These are phyloP conservation scores for Ceriagrion tenellum DNA, from an alignment of 2,888 invertebrate genomes.

Conservation along the genomic window DNA sequence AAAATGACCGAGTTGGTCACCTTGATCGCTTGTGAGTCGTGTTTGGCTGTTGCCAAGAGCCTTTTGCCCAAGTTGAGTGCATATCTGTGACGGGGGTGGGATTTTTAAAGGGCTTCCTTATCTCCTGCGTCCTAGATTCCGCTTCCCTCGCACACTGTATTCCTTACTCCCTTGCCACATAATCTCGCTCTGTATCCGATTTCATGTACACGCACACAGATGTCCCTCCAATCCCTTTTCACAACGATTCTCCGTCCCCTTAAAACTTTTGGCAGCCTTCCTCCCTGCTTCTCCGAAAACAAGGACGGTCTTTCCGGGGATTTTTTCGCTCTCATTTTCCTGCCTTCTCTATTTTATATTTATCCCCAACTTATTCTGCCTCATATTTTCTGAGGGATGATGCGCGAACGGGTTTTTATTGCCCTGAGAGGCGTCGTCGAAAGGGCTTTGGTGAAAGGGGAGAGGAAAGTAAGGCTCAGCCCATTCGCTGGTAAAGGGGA, in stretches of 20 bases:
- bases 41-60: not conserved
- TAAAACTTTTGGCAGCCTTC: not conserved
- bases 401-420: not conserved
- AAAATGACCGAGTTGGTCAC: not conserved
- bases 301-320: not conserved
- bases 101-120: conserved; percentile 11
- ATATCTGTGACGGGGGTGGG: not conserved
- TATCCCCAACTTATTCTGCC: not conserved
- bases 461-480: not conserved
- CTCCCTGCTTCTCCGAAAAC: not conserved
- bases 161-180: not conserved
- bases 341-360: not conserved
- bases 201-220: not conserved
- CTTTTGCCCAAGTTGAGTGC: not conserved
- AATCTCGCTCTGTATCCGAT: not conserved
- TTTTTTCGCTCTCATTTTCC: not conserved
- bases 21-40: not conserved
- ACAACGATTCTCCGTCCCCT: not conserved
- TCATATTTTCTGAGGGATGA: not conserved
- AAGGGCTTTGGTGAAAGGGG: not conserved
- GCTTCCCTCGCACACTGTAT: not conserved
- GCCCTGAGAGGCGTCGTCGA: not conserved
- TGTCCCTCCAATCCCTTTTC: not conserved
- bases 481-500: not conserved
- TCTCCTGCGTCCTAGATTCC: not conserved